Evolutionary conservation across 2,113 vertebrate genomes (phyloP).

Genomic region (Melanerpes formicivorus): DNA sequence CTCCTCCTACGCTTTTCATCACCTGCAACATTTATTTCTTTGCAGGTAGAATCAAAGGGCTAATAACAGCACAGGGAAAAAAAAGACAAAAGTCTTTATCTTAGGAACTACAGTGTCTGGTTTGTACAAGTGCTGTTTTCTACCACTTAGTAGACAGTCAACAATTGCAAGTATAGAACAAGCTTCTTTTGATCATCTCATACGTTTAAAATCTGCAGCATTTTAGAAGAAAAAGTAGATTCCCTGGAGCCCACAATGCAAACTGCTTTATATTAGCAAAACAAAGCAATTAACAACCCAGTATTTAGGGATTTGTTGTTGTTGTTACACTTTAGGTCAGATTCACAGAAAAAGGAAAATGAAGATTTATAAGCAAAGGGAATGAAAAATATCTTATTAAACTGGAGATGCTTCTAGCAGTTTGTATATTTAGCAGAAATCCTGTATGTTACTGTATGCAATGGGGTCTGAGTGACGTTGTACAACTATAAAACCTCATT

Average conservation of each 20-base stretch:
- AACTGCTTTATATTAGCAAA: neutral
- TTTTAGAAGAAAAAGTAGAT: neutral
- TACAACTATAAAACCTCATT: neutral
- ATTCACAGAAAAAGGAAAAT: neutral
- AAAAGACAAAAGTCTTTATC: neutral
- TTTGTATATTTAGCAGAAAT: neutral
- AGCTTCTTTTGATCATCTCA: neutral
- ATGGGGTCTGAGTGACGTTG: fast-evolving
- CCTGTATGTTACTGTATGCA: neutral
- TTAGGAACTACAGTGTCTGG: neutral
- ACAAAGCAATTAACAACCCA: neutral
- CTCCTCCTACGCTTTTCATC: neutral
- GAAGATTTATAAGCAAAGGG: neutral
- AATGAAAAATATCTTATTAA: neutral
- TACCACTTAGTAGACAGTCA: neutral
- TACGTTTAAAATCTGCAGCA: neutral
- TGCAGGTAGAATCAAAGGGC: neutral
- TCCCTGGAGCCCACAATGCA: neutral
- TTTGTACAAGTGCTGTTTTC: neutral
- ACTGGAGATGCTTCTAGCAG: neutral
- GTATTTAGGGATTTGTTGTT: neutral
- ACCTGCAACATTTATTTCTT: neutral
- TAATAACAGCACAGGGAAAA: neutral
- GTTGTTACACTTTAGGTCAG: neutral
- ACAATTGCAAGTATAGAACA: neutral